These are phyloP conservation scores for Piscicola geometra DNA, from an alignment of 2,888 invertebrate species.

Conservation along the genomic window DNA sequence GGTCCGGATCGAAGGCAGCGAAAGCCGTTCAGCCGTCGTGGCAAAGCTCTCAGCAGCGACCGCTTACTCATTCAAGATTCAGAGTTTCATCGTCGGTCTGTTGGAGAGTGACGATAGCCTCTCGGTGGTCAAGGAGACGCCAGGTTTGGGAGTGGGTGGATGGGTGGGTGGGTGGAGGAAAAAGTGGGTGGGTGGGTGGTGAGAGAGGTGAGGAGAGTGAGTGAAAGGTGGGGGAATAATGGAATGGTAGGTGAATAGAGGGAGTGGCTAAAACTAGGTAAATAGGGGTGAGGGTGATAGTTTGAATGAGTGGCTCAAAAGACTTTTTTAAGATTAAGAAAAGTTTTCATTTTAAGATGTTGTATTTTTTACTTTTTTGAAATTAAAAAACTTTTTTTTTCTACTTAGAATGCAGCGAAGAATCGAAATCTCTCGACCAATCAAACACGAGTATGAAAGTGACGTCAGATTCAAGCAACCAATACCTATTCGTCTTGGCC, in stretches of 20 bases:
- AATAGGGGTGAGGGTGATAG: not conserved
- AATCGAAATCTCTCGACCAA: too few species aligned
- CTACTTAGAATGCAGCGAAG: too few species aligned
- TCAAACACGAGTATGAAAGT: too few species aligned
- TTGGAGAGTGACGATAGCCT: conserved; percentile 28
- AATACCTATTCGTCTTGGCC: too few species aligned
- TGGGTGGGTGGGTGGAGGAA: not conserved
- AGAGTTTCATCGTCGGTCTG: not conserved
- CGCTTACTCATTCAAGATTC: conserved; percentile 27
- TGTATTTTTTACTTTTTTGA: too few species aligned
- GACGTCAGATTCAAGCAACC: too few species aligned
- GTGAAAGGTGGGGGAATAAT: not conserved
- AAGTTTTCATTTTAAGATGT: too few species aligned
- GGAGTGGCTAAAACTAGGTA: not conserved
- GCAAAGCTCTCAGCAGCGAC: conserved; percentile 5
- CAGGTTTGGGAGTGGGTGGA: not conserved
- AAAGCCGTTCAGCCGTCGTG: not conserved
- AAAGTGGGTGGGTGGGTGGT: not conserved
- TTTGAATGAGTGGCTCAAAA: too few species aligned
- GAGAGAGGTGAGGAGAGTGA: not conserved
- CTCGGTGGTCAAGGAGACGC: conserved; percentile 26
- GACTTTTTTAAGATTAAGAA: too few species aligned
- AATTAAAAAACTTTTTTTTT: too few species aligned
- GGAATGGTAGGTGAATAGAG: not conserved
- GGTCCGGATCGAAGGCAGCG: conserved; percentile 8